Conservation (phyloP, 2,113 vertebrate species). For the Diadophis punctatus region DNA sequence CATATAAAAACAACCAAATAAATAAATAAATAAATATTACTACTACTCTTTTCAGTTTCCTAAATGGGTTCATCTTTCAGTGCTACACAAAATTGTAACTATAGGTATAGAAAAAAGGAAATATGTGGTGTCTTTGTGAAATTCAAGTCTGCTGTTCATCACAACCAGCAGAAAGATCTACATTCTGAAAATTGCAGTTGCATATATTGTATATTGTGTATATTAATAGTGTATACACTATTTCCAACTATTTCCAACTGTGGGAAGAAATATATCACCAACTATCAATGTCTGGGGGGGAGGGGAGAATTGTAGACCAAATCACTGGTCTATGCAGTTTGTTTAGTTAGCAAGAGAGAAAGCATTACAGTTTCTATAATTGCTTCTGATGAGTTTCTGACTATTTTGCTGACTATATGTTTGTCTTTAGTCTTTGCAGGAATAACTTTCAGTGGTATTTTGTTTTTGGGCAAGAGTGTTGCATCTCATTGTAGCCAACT, state of each 20-base stretch:
- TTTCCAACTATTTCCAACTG: neutral
- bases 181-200: constrained; percentile 17
- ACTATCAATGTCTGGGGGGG: neutral
- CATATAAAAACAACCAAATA: too few relatives aligned
- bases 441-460: constrained; percentile 30
- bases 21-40: too few relatives aligned
- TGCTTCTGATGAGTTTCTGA: constrained; percentile 35
- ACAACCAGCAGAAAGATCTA: constrained; percentile 9
- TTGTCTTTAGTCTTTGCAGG: constrained; percentile 36
- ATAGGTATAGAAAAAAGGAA: neutral
- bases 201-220: neutral
- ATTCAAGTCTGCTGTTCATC: constrained; percentile 6
- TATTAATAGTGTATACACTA: too few relatives aligned
- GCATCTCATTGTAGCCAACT: constrained; percentile 7
- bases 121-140: neutral
- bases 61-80: neutral
- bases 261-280: constrained; percentile 5
- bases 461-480: constrained; percentile 25
- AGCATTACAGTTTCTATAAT: constrained; percentile 35
- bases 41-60: neutral
- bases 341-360: constrained; percentile 28
- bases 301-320: constrained; percentile 12
- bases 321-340: constrained; percentile 33
- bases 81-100: neutral
- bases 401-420: constrained; percentile 34